These are phyloP conservation scores for Crotalus helleri DNA, from an alignment of 2,113 vertebrate species.

Conservation along the genomic window DNA sequence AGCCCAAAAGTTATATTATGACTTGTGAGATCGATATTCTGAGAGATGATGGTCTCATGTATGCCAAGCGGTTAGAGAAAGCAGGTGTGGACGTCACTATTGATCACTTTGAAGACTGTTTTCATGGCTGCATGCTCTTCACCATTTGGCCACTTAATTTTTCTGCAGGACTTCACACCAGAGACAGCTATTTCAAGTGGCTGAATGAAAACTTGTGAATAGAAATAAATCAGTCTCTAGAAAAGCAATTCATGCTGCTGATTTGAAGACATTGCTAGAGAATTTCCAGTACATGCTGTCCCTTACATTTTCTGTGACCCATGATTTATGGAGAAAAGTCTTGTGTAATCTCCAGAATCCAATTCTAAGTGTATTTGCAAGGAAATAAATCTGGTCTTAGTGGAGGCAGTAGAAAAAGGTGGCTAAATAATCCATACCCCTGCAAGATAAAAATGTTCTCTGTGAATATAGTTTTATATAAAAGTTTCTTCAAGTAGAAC, in stretches of 20 bases:
- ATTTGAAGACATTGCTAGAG: background rate
- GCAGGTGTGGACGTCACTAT: constrained; percentile 83
- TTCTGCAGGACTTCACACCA: constrained; percentile 76
- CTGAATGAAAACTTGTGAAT: constrained; percentile 84
- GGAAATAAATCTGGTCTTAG: background rate
- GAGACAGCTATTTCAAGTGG: constrained; percentile 86
- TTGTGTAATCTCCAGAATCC: background rate
- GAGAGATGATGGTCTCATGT: constrained; percentile 92
- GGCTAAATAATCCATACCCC: background rate
- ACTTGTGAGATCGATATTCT: constrained; percentile 93
- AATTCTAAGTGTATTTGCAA: background rate
- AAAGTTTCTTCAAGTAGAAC: background rate
- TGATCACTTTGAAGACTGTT: constrained; percentile 89
- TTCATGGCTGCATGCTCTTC: constrained; percentile 94
- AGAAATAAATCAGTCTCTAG: background rate
- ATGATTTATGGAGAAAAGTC: background rate
- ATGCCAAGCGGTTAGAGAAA: constrained; percentile 79
- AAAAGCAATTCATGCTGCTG: background rate
- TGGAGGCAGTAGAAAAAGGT: background rate
- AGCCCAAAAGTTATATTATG: constrained; percentile 87
- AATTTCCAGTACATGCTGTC: constrained; percentile 21
- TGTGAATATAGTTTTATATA: background rate
- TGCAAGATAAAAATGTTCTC: background rate
- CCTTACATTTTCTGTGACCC: background rate
- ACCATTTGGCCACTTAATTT: constrained; percentile 81